These are phyloP conservation scores for Ameiurus melas DNA, from an alignment of 2,113 vertebrate genomes.

Conservation along the genomic window DNA sequence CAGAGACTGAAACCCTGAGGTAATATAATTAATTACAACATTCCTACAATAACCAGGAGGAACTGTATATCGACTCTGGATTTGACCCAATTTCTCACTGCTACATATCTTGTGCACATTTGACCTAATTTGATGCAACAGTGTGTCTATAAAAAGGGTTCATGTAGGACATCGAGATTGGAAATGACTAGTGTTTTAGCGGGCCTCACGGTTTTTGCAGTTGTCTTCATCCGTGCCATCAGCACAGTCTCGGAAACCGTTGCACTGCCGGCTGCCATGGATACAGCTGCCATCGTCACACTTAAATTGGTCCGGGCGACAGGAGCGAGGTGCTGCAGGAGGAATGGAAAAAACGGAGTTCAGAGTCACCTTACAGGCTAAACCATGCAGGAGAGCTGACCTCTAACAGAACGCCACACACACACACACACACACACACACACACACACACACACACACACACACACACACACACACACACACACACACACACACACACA, in stretches of 20 bases:
- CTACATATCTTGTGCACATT: not conserved
- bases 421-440: not conserved
- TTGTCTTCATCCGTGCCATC: slow-evolving; percentile 90
- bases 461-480: slow-evolving; percentile 9
- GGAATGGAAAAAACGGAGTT: slow-evolving; percentile 33
- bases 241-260: slow-evolving; percentile 86
- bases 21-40: slow-evolving; percentile 13
- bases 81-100: slow-evolving; percentile 19
- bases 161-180: not conserved
- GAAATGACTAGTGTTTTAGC: not conserved
- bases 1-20: not conserved
- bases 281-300: slow-evolving; percentile 92
- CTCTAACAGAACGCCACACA: not conserved
- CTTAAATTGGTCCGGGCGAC: slow-evolving; percentile 90
- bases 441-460: not conserved
- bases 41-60: not conserved
- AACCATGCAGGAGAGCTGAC: slow-evolving; percentile 4
- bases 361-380: slow-evolving; percentile 13
- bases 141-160: not conserved
- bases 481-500: slow-evolving; percentile 9
- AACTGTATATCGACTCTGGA: not conserved
- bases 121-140: slow-evolving; percentile 4
- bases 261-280: slow-evolving; percentile 86
- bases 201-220: slow-evolving; percentile 83
- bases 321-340: slow-evolving; percentile 83